Evolutionary conservation across 2,797 vertebrate genomes (phyloP), one percentile per base, ranked within the genome.

Genomic region (Argya squamiceps): DNA sequence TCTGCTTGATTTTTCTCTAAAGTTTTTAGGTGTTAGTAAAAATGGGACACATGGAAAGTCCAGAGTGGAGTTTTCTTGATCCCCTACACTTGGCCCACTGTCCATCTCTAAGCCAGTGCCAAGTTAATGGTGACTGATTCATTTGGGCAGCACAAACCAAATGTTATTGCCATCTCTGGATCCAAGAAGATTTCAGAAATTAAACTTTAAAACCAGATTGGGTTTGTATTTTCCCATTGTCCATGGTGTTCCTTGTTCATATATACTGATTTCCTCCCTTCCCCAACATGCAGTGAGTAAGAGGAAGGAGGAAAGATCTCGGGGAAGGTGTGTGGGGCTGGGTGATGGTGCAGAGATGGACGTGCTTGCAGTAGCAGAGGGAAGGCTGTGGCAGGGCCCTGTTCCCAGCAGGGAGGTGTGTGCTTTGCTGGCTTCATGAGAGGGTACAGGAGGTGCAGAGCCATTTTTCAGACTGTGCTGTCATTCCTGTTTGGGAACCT

Each of bases 361-460:
- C 0, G 0, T 47, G 32, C 41, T n/a, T 15, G 39, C 0, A 1
- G 55, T 30, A 24, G 41, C 0, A 1, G 36, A 53, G 47, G 39
- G 34, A 22, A 39, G 41, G 68, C 58, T 29, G 49, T 13, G 41
- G 34, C 46, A 53, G 59, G 26, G 8, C 53, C 30, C n/a, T 1
- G 3, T 17, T 87, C 63, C 36, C 10, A 2, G 24, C 4, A 5
- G 58, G 19, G 26, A 74, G 59, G 6, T 3, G 5, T 39, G 37
- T 53, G 43, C 60, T 82, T 32, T 34, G 18, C 30, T 52, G 70
- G 10, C 63, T 79, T 58, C 26, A 3, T 5, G 6, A 6, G 16
- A 60, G 30, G 49, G 4, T 27, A 47, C 16, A 22, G 62, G 82
- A 52, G 92, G 15, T 4, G 5, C 2, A 3, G 46, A 82, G 49